phyloP scores from a whole-genome alignment of 2,797 vertebrate genomes.

The Menidia menidia region DNA sequence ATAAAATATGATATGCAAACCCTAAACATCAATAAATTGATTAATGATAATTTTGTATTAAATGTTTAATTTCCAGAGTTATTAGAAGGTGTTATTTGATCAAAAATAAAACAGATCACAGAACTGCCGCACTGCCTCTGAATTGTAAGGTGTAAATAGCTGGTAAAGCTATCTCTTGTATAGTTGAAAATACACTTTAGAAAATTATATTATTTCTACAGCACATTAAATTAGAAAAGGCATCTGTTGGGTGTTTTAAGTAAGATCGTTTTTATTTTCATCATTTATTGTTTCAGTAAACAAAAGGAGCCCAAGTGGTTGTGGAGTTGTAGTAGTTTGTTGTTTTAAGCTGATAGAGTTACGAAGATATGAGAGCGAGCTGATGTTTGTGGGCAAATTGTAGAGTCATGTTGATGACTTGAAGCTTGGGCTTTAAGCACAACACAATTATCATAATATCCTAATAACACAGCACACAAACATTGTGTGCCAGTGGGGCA shows the following conservation, averaged over 20 bases:
- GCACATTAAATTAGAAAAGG: too few relatives aligned
- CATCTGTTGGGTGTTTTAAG: not conserved
- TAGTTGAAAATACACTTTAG: too few relatives aligned
- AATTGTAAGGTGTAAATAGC: not conserved
- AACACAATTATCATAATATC: constrained; percentile 27
- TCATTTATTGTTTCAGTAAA: not conserved
- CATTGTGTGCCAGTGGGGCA: constrained; percentile 12
- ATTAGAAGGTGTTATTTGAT: not conserved
- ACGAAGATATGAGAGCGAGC: too few relatives aligned
- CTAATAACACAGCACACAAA: constrained; percentile 14
- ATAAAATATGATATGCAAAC: not conserved
- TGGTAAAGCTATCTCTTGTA: too few relatives aligned
- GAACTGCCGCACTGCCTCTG: not conserved
- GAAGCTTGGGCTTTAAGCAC: constrained; percentile 17
- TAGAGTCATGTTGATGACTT: constrained; percentile 26
- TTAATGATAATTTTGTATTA: not conserved
- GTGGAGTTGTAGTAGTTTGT: not conserved
- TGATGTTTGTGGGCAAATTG: constrained; percentile 1
- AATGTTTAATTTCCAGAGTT: not conserved
- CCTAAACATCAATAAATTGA: not conserved
- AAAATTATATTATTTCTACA: too few relatives aligned
- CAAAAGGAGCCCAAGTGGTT: not conserved
- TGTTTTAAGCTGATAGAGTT: too few relatives aligned
- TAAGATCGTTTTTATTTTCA: not conserved
- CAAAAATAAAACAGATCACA: not conserved